Evolutionary conservation across 2,113 vertebrate genomes (phyloP).

Genomic region (Neolamprologus variostigma): DNA sequence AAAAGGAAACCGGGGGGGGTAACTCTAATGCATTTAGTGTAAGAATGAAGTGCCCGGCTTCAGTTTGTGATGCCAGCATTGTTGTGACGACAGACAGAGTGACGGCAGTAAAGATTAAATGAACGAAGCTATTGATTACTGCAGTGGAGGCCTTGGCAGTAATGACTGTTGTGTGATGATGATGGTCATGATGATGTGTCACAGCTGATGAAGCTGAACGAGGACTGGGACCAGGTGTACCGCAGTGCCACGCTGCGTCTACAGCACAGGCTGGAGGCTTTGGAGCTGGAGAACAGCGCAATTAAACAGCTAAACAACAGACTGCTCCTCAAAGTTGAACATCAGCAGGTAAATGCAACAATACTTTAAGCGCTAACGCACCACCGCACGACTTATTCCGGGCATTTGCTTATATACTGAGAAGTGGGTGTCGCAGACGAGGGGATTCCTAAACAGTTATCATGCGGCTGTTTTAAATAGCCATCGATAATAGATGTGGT

Average conservation of each 20-base stretch:
- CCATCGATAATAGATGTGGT: neutral
- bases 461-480: neutral
- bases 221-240: slow-evolving; percentile 79
- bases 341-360: slow-evolving; percentile 67
- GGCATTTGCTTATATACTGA: neutral
- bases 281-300: slow-evolving; percentile 62
- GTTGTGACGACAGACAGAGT: neutral
- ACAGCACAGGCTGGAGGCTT: slow-evolving; percentile 60
- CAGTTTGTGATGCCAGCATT: neutral
- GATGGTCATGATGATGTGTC: slow-evolving; percentile 20
- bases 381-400: accelerated
- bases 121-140: neutral
- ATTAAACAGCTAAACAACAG: slow-evolving; percentile 67
- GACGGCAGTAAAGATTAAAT: neutral
- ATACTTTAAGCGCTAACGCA: neutral
- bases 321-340: slow-evolving; percentile 72
- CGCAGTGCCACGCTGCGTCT: slow-evolving; percentile 63
- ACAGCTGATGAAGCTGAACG: slow-evolving; percentile 80
- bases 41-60: neutral
- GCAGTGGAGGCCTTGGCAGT: neutral
- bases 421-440: neutral
- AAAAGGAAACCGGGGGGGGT: neutral
- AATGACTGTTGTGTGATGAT: neutral
- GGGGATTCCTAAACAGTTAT: neutral
- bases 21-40: neutral